Conservation (phyloP, 2,888 invertebrate genomes). For the Andricus quercusramuli region DNA sequence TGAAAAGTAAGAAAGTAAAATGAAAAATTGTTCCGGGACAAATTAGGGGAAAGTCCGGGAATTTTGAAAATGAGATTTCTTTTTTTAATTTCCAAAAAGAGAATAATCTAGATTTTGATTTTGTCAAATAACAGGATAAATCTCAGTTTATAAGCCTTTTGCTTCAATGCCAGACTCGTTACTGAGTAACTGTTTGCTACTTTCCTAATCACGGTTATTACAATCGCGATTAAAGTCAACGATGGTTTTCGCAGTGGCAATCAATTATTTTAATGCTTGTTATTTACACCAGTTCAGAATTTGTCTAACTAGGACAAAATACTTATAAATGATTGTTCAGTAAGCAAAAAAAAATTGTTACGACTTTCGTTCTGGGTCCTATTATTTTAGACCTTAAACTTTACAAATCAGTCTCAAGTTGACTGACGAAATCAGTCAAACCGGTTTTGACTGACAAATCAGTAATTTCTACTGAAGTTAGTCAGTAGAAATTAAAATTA, state of each 20-base stretch:
- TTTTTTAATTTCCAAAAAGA: not conserved
- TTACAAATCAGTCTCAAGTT: no score
- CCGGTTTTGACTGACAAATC: no score
- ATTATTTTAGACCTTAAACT: no score
- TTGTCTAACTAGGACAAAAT: not conserved
- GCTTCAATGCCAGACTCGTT: not conserved
- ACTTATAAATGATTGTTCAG: not conserved
- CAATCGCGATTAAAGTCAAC: conserved; percentile 13
- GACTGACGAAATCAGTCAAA: no score
- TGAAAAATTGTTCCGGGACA: no score
- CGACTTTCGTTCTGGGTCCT: no score
- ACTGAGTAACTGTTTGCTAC: conserved; percentile 2
- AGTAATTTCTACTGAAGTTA: no score
- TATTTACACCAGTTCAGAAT: not conserved
- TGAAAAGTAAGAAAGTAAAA: no score
- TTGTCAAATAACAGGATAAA: not conserved
- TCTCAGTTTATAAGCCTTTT: not conserved
- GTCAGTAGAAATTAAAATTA: no score
- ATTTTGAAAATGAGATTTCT: no score
- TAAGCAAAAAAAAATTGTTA: not conserved
- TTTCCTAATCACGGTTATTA: conserved; percentile 5
- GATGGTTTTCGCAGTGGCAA: conserved; percentile 25
- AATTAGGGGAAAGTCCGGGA: no score
- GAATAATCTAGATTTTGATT: not conserved
- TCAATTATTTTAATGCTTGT: conserved; percentile 31